phyloP scores from a whole-genome alignment of 2,797 vertebrate genomes.

The Myiotriccus ornatus region DNA sequence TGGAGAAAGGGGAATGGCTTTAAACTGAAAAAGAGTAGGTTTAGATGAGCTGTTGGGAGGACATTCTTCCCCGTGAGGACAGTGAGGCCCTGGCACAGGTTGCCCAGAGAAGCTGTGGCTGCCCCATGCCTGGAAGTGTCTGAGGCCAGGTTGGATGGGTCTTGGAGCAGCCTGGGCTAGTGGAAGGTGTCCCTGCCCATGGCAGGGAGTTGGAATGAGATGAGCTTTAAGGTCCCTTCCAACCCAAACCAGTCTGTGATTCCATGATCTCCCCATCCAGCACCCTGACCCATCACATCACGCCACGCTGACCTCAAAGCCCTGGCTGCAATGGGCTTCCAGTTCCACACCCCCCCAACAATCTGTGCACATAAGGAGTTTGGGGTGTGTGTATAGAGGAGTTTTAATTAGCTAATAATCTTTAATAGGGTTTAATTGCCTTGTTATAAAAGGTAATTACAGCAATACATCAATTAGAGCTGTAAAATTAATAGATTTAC shows the following conservation, averaged over 20 bases:
- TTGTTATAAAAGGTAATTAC: conserved; percentile 64
- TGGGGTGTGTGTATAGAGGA: neutral
- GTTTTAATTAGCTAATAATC: conserved; percentile 59
- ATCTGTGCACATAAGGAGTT: neutral
- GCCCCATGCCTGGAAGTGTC: too few relatives aligned
- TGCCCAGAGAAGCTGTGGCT: neutral
- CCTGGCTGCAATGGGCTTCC: neutral
- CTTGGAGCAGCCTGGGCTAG: neutral
- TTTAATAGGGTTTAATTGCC: conserved; percentile 56
- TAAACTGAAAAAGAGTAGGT: neutral
- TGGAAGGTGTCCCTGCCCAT: neutral
- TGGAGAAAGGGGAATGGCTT: neutral
- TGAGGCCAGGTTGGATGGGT: fast-evolving
- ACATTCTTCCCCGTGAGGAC: neutral
- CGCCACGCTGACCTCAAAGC: neutral
- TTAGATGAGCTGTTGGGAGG: neutral
- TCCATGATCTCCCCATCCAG: neutral
- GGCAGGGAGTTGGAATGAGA: neutral
- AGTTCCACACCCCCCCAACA: neutral
- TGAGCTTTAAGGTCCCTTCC: neutral
- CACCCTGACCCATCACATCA: neutral
- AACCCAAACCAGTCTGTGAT: neutral
- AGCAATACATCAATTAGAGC: conserved; percentile 58
- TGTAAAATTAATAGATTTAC: conserved; percentile 58
- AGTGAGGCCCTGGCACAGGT: neutral